Conservation (phyloP, 2,797 vertebrate genomes). For the Sparus aurata region DNA sequence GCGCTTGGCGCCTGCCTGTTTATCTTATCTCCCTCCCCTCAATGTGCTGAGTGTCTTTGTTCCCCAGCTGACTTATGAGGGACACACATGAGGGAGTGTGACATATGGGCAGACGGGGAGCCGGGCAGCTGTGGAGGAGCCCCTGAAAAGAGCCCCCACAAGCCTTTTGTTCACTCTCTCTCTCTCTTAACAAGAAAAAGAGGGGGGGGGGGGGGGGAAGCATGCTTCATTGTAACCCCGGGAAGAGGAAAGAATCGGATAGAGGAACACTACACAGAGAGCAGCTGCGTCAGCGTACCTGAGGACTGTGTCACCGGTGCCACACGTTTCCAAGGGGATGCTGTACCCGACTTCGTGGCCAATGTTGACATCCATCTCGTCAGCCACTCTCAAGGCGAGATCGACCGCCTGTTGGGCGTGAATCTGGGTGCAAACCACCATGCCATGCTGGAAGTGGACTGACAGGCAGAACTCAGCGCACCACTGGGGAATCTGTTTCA, state of each 20-base stretch:
- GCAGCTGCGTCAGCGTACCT: constrained; percentile 78
- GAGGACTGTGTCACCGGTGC: constrained; percentile 87
- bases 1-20: constrained; percentile 50
- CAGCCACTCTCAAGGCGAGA: constrained; percentile 88
- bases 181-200: constrained; percentile 53
- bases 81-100: constrained; percentile 66
- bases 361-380: constrained; percentile 93
- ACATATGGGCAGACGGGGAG: constrained; percentile 79
- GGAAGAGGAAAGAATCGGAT: constrained; percentile 29
- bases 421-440: constrained; percentile 89
- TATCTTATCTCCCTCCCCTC: constrained; percentile 59
- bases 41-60: constrained; percentile 67
- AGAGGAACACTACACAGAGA: background rate
- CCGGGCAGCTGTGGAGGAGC: constrained; percentile 78
- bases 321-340: constrained; percentile 90
- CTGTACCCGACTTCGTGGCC: constrained; percentile 92
- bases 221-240: constrained; percentile 24
- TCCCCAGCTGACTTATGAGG: constrained; percentile 71
- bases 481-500: constrained; percentile 91
- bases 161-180: constrained; percentile 78
- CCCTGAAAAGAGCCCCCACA: constrained; percentile 71
- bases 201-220: constrained; percentile 44
- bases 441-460: constrained; percentile 83
- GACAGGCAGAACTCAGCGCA: constrained; percentile 92
- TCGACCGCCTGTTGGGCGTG: constrained; percentile 85